phyloP scores from a whole-genome alignment of 2,113 vertebrate genomes.

The Hiodon alosoides region DNA sequence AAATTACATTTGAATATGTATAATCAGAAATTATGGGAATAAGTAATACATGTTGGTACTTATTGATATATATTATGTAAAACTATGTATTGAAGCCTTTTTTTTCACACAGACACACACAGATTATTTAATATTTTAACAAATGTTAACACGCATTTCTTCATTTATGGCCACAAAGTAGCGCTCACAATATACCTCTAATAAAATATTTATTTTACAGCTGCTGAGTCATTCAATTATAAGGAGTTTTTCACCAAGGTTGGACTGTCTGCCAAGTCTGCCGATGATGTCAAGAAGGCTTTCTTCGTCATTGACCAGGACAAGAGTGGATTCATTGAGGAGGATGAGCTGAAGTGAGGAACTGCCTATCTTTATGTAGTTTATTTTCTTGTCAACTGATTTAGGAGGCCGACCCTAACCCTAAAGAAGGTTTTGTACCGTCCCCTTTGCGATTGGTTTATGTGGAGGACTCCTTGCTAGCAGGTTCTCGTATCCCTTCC shows the following conservation, averaged over 20 bases:
- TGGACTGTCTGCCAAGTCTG: conserved; percentile 63
- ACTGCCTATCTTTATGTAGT: background rate
- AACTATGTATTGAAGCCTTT: too few species aligned
- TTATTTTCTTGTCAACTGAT: background rate
- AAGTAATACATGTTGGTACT: too few species aligned
- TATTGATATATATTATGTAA: too few species aligned
- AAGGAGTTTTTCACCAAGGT: conserved; percentile 71
- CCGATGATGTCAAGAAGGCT: conserved; percentile 63
- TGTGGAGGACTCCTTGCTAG: background rate
- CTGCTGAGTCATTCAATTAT: conserved; percentile 70
- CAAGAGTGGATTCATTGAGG: conserved; percentile 75
- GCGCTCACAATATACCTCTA: background rate
- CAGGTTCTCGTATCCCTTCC: conserved; percentile 8
- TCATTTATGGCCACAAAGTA: background rate
- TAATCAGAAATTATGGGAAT: too few species aligned
- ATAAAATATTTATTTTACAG: conserved; percentile 49
- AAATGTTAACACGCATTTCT: too few species aligned
- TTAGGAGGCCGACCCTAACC: too few species aligned
- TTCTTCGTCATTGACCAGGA: conserved; percentile 77
- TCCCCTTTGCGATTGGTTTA: background rate
- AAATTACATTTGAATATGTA: background rate
- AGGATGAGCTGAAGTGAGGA: conserved; percentile 74
- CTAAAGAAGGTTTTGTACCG: too few species aligned
- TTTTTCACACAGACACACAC: too few species aligned
- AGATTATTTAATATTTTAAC: too few species aligned